Evolutionary conservation across 2,113 vertebrate genomes (phyloP), one percentile per base, ranked within the genome.

Genomic region (Forbesichthys agassizii): DNA sequence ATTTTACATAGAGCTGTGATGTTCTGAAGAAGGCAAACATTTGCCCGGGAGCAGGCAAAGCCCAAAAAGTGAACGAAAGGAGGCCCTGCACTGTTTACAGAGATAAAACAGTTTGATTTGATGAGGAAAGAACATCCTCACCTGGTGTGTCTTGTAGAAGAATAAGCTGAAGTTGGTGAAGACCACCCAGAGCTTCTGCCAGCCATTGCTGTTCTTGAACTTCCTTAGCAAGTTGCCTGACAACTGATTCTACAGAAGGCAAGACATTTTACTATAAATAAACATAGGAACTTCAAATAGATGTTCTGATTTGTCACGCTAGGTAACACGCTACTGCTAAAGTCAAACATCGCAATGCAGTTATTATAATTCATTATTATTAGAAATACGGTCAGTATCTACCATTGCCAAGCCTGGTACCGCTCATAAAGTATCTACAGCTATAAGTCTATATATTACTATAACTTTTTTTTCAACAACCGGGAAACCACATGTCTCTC

Each of bases 121-220:
- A 2, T 0, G 33, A 58, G 60, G 27, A 27, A 27, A 42, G 0
- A 51, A 4, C 62, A 42, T 51, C 48, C 9, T 91, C 89, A 99
- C 98, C 95, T 99, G 96, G 78, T 98, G 95, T 5, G 96, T 96
- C 86, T 99, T 99, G 83, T 99, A 99, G 95, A 99, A 99, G 90
- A 99, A 99, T 82, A 99, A 93, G 68, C 96, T 98, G 94, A 99
- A 99, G 91, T 98, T 98, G 54, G 97, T 99, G 92, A 99, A 99
- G 68, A 99, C 97, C 77, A 99, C 98, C 98, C 98, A 99, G 63
- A 99, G 96, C 91, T 98, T 99, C 94, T 99, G 98, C 98, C 98
- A 99, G 53, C 98, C 98, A 0, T 98, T 99, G 91, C 97, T 99
- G 92, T 99, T 99, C 73, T 99, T 99, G 92, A 99, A 99, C 82